Percentiles rank a stretch among this genome's conserved stretches.
These are phyloP conservation scores for Plotosus lineatus DNA, from an alignment of 2,113 vertebrate genomes.

Conservation along the genomic window DNA sequence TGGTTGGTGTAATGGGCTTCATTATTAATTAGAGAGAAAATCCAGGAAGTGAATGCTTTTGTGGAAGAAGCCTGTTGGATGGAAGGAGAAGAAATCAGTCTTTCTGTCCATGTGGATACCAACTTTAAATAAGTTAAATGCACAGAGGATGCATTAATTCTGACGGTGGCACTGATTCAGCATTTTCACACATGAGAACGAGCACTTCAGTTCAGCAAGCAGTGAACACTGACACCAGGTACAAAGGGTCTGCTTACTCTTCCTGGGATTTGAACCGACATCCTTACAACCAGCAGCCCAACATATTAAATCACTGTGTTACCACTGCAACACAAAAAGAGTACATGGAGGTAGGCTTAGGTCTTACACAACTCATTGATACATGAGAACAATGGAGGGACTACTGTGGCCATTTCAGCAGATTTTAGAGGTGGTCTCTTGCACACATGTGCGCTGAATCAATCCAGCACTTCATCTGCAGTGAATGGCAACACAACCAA, in stretches of 20 bases:
- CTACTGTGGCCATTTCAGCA: no score
- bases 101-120: neutral
- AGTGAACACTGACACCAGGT: neutral
- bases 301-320: neutral
- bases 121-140: neutral
- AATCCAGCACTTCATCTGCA: no score
- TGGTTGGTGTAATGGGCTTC: conserved; percentile 24
- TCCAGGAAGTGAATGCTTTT: neutral
- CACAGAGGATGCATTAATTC: neutral
- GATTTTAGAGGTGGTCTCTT: no score
- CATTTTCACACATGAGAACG: neutral
- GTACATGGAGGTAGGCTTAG: no score
- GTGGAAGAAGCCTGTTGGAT: neutral
- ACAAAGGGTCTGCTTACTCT: neutral
- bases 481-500: no score
- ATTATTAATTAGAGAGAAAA: neutral
- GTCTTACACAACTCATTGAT: no score
- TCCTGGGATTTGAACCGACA: neutral
- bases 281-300: neutral
- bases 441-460: no score
- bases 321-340: neutral
- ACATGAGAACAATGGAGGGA: no score
- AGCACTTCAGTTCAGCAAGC: neutral
- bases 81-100: neutral
- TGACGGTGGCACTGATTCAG: neutral